Percentiles rank a stretch among this genome's conserved stretches.
Conservation (phyloP, 1,140 invertebrate genomes). For the Dufourea novaeangliae region DNA sequence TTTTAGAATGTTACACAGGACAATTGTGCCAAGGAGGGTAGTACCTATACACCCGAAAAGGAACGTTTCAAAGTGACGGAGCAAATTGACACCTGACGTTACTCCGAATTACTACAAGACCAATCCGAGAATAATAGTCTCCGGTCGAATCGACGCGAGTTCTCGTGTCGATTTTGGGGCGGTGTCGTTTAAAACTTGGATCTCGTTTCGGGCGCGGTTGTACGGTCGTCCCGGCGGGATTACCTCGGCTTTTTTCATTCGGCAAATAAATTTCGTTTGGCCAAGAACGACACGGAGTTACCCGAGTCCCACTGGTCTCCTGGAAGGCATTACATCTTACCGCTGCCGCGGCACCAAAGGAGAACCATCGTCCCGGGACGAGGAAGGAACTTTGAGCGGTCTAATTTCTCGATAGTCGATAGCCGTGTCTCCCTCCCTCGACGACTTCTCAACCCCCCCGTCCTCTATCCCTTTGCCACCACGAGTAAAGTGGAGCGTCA, state of each 20-base stretch:
- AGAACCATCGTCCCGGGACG: constrained; percentile 31
- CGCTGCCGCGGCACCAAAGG: constrained; percentile 13
- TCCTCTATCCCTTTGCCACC: not conserved
- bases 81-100: not conserved
- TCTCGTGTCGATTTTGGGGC: constrained; percentile 3
- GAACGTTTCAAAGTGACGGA: no score
- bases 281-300: constrained; percentile 7
- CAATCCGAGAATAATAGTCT: not conserved
- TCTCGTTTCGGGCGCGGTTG: not conserved
- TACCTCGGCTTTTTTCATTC: not conserved
- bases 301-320: constrained; percentile 11
- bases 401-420: constrained; percentile 55
- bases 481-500: constrained; percentile 56
- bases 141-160: not conserved
- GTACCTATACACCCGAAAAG: no score
- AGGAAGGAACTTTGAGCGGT: constrained; percentile 47
- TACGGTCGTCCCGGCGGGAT: not conserved
- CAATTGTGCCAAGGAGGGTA: no score
- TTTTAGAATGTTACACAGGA: no score
- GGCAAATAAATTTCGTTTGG: constrained; percentile 31
- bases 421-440: constrained; percentile 8
- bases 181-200: constrained; percentile 20
- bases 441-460: constrained; percentile 33
- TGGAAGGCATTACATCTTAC: constrained; percentile 44
- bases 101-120: not conserved